Evolutionary conservation across 2,888 invertebrate genomes (phyloP).

Genomic region (Agriopis aurantiaria): DNA sequence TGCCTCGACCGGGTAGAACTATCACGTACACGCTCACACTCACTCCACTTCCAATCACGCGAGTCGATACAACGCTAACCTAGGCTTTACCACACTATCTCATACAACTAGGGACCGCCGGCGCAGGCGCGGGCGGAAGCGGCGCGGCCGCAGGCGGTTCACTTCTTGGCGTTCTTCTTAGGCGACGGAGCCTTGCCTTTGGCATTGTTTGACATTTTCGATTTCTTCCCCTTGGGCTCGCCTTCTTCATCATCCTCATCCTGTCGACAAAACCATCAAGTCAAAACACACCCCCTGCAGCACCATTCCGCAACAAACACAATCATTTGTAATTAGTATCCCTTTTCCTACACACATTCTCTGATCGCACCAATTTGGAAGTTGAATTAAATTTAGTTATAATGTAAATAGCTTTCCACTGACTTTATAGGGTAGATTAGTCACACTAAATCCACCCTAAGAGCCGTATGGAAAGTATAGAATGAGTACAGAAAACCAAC

Average conservation of each 20-base stretch:
- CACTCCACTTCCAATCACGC: slow-evolving; percentile 56
- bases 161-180: slow-evolving; percentile 90
- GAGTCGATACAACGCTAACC: slow-evolving; percentile 76
- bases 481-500: slow-evolving; percentile 81
- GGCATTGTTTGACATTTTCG: slow-evolving; percentile 90
- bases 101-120: slow-evolving; percentile 62
- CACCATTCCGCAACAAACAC: neutral
- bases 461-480: neutral
- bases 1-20: slow-evolving; percentile 63
- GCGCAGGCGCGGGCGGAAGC: slow-evolving; percentile 45
- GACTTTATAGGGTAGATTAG: neutral
- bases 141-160: slow-evolving; percentile 58
- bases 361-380: neutral
- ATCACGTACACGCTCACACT: slow-evolving; percentile 62
- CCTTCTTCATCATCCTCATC: slow-evolving; percentile 92
- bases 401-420: neutral
- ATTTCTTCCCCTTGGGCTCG: slow-evolving; percentile 92
- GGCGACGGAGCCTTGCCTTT: slow-evolving; percentile 90
- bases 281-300: neutral
- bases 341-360: neutral
- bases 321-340: neutral
- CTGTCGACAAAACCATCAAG: slow-evolving; percentile 57
- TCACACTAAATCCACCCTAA: neutral
- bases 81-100: slow-evolving; percentile 74
- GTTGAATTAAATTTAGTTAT: neutral